A percentile compares a stretch with the other conserved stretches of the same genome.
phyloP scores from a whole-genome alignment of 2,888 invertebrate species.

The Apotomis turbidana region DNA sequence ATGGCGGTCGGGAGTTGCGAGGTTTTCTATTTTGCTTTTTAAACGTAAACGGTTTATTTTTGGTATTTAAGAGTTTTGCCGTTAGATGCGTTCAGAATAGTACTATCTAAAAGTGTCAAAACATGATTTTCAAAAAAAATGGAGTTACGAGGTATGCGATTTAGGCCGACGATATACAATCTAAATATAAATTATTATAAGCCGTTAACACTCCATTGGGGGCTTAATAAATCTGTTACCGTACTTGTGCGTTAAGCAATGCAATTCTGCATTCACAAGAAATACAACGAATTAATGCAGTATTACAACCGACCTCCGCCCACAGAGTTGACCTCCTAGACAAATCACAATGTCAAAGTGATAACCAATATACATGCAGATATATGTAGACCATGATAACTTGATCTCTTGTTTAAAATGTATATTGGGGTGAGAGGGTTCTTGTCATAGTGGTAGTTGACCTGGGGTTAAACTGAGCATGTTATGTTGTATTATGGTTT shows the following conservation, averaged over 20 bases:
- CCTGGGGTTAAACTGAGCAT: conserved; percentile 25
- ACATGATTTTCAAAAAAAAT: too few species aligned
- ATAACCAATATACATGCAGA: conserved; percentile 15
- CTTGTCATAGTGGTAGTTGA: conserved; percentile 3
- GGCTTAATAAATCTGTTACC: conserved; percentile 20
- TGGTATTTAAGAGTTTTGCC: too few species aligned
- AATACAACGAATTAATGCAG: conserved; percentile 33
- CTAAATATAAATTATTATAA: not conserved
- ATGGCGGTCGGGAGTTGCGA: too few species aligned
- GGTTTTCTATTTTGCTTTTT: too few species aligned
- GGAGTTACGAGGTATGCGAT: too few species aligned
- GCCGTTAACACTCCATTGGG: not conserved
- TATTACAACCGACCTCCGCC: conserved; percentile 29
- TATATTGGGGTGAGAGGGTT: not conserved
- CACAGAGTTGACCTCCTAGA: conserved; percentile 33
- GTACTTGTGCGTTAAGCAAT: not conserved
- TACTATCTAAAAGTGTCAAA: too few species aligned
- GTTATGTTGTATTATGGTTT: conserved; percentile 19
- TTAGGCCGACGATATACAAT: too few species aligned
- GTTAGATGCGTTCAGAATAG: too few species aligned
- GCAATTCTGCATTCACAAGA: conserved; percentile 25
- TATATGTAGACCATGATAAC: conserved; percentile 12
- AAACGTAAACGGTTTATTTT: too few species aligned
- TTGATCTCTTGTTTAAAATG: not conserved
- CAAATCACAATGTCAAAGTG: conserved; percentile 41